Conservation (phyloP, 1,140 invertebrate genomes). For the Manduca sexta region DNA sequence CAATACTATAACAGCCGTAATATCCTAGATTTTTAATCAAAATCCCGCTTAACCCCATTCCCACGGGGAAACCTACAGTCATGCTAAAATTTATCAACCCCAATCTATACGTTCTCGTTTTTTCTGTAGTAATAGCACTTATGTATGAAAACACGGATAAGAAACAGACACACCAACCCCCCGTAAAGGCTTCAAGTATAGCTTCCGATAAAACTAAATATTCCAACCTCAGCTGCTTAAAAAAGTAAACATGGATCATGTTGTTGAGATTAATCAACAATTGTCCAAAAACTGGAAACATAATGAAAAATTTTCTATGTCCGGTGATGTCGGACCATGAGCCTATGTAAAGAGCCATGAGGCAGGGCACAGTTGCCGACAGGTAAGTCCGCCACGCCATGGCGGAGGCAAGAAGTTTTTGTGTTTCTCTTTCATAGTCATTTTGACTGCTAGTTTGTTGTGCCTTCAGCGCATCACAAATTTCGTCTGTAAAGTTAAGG, state of each 20-base stretch:
- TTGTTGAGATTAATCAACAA: constrained; percentile 52
- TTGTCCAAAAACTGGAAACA: constrained; percentile 49
- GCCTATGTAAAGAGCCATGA: constrained; percentile 77
- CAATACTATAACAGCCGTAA: constrained; percentile 53
- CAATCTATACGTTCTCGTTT: constrained; percentile 73
- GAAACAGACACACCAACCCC: constrained; percentile 70
- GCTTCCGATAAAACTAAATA: constrained; percentile 63
- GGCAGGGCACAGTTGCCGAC: constrained; percentile 65
- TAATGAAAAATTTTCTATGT: constrained; percentile 72
- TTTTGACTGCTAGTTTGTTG: constrained; percentile 40
- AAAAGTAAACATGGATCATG: constrained; percentile 70
- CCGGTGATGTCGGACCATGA: constrained; percentile 73
- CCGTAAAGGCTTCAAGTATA: constrained; percentile 66
- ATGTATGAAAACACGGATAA: constrained; percentile 73
- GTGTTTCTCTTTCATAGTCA: constrained; percentile 45
- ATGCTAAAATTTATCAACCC: constrained; percentile 73
- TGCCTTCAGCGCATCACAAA: constrained; percentile 42
- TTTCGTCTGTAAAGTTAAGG: constrained; percentile 49
- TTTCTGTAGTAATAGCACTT: constrained; percentile 69
- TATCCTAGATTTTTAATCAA: constrained; percentile 55
- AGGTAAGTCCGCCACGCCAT: constrained; percentile 45
- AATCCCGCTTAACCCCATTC: constrained; percentile 59
- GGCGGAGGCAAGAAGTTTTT: constrained; percentile 36
- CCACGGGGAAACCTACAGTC: constrained; percentile 64
- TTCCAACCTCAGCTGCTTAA: constrained; percentile 63